Evolutionary conservation across 2,888 invertebrate genomes (phyloP), one percentile per base, ranked within the genome.

Genomic region (Drosophila testacea): DNA sequence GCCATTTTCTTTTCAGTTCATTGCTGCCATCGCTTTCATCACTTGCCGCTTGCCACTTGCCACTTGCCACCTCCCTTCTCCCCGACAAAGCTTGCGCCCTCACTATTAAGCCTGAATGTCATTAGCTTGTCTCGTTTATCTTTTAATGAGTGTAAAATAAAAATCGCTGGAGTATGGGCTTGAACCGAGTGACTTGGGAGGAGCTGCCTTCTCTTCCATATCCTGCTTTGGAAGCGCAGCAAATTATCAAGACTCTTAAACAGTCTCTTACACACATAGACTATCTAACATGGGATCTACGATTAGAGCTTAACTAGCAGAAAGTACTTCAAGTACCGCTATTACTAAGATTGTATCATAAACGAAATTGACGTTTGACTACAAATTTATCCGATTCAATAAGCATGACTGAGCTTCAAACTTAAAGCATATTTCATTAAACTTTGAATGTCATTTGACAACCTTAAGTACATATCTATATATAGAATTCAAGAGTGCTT

Each of bases 91-190:
- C 16, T 16, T 54, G 16, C n/a, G 22, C 22, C 13, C 62, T 60
- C 62, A 81, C 84, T 83, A 82, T 80, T 80, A 79, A 70, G 84
- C 79, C 77, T 56, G 56, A 80, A 80, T 79, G 83, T 88, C 85
- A 86, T 85, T 85, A 85, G 86, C 88, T 79, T 83, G 82, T 76
- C 84, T 77, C 81, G 83, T 84, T 88, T 88, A 88, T 88, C 86
- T 86, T 84, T 86, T 87, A 88, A 87, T 88, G 86, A 88, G 83
- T 84, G 77, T 79, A 79, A 81, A 88, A 87, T 79, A 86, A 76
- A 83, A 86, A 76, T 73, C 72, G 74, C 66, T 76, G 42, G 39
- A 77, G 73, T 77, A 62, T 22, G 16, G n/a, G n/a, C n/a, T n/a
- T n/a, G n/a, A n/a, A n/a, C n/a, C n/a, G n/a, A n/a, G n/a, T n/a